Conservation (phyloP, 2,888 invertebrate species). For the Eugnorisma glareosa region DNA sequence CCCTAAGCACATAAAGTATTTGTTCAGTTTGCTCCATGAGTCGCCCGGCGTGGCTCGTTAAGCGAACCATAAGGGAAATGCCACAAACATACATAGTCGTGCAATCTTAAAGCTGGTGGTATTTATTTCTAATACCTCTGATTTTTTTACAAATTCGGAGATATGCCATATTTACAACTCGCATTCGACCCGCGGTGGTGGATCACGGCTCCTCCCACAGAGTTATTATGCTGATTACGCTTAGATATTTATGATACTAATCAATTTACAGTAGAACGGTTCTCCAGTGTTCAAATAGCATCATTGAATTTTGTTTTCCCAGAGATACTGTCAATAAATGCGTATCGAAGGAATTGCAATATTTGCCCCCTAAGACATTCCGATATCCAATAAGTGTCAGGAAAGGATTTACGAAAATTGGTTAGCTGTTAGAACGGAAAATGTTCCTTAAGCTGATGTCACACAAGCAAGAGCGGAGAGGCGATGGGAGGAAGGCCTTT, state of each 20-base stretch:
- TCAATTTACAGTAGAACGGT: background rate
- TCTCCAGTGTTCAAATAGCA: constrained; percentile 17
- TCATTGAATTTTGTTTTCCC: background rate
- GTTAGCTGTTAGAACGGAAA: constrained; percentile 34
- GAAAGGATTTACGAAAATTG: constrained; percentile 33
- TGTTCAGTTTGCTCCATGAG: constrained; percentile 44
- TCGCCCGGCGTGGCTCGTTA: constrained; percentile 24
- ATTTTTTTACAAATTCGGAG: background rate
- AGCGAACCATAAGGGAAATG: constrained; percentile 5
- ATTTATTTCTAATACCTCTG: constrained; percentile 25
- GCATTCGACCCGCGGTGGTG: no score
- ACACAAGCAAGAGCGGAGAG: background rate
- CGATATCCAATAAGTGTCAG: constrained; percentile 58
- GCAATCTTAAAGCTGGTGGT: background rate
- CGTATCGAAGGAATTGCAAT: constrained; percentile 40
- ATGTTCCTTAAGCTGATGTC: background rate
- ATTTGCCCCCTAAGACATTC: constrained; percentile 51
- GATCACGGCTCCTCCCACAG: no score
- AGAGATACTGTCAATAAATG: constrained; percentile 25
- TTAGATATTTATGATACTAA: background rate
- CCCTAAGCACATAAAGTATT: constrained; percentile 30
- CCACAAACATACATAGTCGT: background rate
- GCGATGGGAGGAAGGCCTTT: background rate
- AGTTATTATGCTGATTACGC: background rate
- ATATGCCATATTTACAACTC: no score